These are phyloP conservation scores for Ooceraea biroi DNA, from an alignment of 1,140 invertebrate species.

Conservation along the genomic window DNA sequence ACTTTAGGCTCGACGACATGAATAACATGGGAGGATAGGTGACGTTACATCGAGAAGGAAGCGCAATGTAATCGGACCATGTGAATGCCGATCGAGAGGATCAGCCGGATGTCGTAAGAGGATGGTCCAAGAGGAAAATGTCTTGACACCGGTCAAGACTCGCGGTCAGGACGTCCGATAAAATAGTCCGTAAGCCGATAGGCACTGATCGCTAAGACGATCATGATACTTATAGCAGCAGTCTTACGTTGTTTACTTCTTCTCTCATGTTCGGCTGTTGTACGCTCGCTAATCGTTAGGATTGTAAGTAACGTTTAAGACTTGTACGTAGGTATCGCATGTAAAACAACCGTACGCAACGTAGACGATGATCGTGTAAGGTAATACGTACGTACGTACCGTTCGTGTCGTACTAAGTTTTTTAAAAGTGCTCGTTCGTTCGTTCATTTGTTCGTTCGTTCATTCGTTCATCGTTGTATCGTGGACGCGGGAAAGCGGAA, in stretches of 20 bases:
- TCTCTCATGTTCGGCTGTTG: constrained; percentile 67
- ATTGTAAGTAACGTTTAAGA: constrained; percentile 59
- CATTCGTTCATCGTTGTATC: not conserved
- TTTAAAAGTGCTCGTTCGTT: constrained; percentile 44
- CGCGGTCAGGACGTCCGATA: not conserved
- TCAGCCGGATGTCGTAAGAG: constrained; percentile 42
- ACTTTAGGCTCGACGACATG: constrained; percentile 11
- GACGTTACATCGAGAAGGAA: constrained; percentile 2
- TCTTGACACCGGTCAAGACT: not conserved
- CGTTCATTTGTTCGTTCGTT: constrained; percentile 21
- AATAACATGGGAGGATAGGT: not conserved
- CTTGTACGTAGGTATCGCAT: constrained; percentile 64
- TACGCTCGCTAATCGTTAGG: constrained; percentile 70
- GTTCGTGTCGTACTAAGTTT: constrained; percentile 57
- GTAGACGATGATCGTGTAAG: constrained; percentile 61
- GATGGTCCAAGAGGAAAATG: not conserved
- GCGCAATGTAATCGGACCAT: not conserved
- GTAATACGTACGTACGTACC: constrained; percentile 49
- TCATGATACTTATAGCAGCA: constrained; percentile 63
- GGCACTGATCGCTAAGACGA: constrained; percentile 2
- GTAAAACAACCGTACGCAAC: constrained; percentile 51
- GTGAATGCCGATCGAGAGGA: constrained; percentile 35
- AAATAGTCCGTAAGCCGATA: constrained; percentile 14
- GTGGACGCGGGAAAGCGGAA: not conserved
- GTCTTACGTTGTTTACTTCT: constrained; percentile 63